A percentile compares a stretch with the other conserved stretches of the same genome.
Conservation (phyloP, 1,140 invertebrate species). For the Chelonus insularis region DNA sequence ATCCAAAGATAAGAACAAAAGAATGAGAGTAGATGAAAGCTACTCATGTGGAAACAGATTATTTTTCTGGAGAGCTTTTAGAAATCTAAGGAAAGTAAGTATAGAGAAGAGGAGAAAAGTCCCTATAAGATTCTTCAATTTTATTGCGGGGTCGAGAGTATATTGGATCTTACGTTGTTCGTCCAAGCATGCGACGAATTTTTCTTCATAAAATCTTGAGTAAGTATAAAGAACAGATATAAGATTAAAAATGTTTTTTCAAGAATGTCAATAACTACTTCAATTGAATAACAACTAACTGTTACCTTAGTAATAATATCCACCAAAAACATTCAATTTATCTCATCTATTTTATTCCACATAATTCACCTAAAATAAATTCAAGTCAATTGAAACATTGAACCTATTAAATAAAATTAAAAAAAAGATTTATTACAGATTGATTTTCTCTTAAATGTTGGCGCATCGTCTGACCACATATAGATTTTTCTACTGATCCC, state of each 20-base stretch:
- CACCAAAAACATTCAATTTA: no score
- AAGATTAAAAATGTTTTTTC: neutral
- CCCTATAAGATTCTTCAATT: conserved; percentile 5
- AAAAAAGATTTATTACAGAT: no score
- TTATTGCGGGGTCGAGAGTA: conserved; percentile 22
- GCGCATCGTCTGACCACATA: no score
- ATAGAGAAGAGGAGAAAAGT: conserved; percentile 4
- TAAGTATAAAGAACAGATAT: conserved; percentile 3
- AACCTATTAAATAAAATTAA: no score
- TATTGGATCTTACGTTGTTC: conserved; percentile 18
- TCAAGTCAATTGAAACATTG: no score
- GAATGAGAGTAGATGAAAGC: conserved; percentile 20
- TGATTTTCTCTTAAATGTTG: no score
- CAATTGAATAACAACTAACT: neutral
- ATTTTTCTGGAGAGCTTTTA: conserved; percentile 18
- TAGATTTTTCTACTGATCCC: no score
- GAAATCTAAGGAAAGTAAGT: neutral
- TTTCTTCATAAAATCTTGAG: conserved; percentile 23
- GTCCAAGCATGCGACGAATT: conserved; percentile 25
- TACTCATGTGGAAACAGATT: conserved; percentile 31
- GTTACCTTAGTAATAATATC: neutral
- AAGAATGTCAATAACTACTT: conserved; percentile 26
- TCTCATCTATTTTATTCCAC: no score
- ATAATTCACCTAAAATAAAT: no score
- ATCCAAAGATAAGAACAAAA: neutral